A percentile compares a stretch with the other conserved stretches of the same genome.
These are phyloP conservation scores for Linnaemya vulpina DNA, from an alignment of 2,888 invertebrate genomes.

Conservation along the genomic window DNA sequence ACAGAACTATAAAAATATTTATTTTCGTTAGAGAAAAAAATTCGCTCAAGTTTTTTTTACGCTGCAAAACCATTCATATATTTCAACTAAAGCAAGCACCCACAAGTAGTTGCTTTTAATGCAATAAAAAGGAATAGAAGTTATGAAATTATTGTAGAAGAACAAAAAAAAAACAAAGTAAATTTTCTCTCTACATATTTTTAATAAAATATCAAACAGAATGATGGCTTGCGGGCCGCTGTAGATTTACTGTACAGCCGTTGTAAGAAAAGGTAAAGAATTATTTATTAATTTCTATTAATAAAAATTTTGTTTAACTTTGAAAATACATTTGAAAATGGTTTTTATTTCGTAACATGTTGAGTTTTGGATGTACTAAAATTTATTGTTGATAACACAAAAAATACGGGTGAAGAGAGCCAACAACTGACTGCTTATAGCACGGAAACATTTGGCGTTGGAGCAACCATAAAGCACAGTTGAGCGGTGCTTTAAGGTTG, in stretches of 20 bases:
- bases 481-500: no score
- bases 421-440: no score
- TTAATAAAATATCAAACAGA: constrained; percentile 25
- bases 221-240: not conserved
- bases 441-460: no score
- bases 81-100: constrained; percentile 57
- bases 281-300: not conserved
- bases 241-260: not conserved
- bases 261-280: not conserved
- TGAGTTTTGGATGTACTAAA: no score
- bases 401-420: no score
- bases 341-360: no score
- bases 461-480: no score
- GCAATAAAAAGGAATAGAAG: constrained; percentile 49
- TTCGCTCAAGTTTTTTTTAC: constrained; percentile 12
- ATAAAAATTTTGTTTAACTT: not conserved
- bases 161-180: constrained; percentile 37
- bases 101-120: constrained; percentile 55
- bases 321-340: not conserved
- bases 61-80: constrained; percentile 56
- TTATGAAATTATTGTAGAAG: constrained; percentile 31
- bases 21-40: constrained; percentile 25
- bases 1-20: constrained; percentile 34
- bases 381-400: no score
- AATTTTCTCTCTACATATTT: not conserved